These are phyloP conservation scores for Argya squamiceps DNA, from an alignment of 2,797 vertebrate genomes.

Conservation along the genomic window DNA sequence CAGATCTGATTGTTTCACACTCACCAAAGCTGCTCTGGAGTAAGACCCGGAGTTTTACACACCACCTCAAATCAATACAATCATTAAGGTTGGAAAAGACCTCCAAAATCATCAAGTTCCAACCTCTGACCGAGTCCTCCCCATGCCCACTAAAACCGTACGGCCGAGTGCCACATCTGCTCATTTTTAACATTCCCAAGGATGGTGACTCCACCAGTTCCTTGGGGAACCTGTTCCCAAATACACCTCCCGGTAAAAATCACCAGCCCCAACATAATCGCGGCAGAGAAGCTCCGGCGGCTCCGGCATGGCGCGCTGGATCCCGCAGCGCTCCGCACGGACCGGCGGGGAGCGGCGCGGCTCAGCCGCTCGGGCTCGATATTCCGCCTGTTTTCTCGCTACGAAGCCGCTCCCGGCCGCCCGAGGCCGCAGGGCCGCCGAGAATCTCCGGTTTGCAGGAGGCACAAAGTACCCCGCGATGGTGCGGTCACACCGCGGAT, in stretches of 20 bases:
- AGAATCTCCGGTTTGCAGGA: background rate
- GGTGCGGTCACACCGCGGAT: background rate
- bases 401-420: background rate
- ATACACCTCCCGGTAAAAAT: background rate
- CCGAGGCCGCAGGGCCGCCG: background rate
- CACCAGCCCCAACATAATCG: background rate
- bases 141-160: background rate
- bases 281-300: background rate
- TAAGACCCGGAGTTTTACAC: rapidly evolving
- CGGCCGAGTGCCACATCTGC: background rate
- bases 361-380: background rate
- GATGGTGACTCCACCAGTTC: background rate
- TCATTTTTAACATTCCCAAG: background rate
- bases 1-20: background rate
- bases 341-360: background rate
- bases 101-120: background rate
- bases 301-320: background rate
- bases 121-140: background rate
- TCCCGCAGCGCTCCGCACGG: background rate
- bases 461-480: background rate
- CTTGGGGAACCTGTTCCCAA: background rate
- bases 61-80: background rate
- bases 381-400: background rate
- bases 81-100: background rate
- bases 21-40: background rate